A percentile compares a stretch with the other conserved stretches of the same genome.
Conservation (phyloP, 2,888 invertebrate species). For the Rapana venosa region DNA sequence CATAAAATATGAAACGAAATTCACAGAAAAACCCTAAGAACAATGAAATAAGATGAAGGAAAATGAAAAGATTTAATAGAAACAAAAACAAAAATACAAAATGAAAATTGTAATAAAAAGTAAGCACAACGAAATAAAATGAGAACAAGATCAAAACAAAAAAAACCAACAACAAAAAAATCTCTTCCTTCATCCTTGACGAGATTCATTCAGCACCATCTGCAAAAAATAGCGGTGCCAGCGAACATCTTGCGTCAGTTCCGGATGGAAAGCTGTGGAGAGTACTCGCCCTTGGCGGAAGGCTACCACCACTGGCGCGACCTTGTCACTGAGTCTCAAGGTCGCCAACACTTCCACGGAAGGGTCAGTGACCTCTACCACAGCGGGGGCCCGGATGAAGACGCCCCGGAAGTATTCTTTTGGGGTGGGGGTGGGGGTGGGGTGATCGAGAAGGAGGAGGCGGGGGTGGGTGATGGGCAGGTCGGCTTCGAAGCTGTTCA, state of each 20-base stretch:
- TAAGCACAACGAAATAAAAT: too few relatives aligned
- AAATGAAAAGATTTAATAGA: too few relatives aligned
- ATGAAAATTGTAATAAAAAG: too few relatives aligned
- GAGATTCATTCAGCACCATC: conserved; percentile 47
- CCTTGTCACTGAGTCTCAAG: conserved; percentile 47
- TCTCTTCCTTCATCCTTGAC: not conserved
- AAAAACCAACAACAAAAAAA: not conserved
- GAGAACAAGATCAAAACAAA: too few relatives aligned
- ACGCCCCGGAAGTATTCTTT: conserved; percentile 61
- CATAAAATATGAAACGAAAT: too few relatives aligned
- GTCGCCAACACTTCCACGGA: conserved; percentile 61
- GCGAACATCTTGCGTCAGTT: conserved; percentile 68
- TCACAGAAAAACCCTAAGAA: too few relatives aligned
- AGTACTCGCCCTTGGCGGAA: conserved; percentile 66
- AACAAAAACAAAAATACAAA: too few relatives aligned
- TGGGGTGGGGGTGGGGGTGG: conserved; percentile 10
- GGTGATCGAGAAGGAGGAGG: conserved; percentile 27
- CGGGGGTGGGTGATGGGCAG: conserved; percentile 54
- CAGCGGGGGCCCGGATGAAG: conserved; percentile 72
- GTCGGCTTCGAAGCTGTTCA: conserved; percentile 66
- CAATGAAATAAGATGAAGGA: too few relatives aligned
- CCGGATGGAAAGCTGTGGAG: conserved; percentile 73
- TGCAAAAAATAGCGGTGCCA: conserved; percentile 70
- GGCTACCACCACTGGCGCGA: conserved; percentile 61
- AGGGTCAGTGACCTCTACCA: conserved; percentile 55